Percentiles rank a stretch among this genome's conserved stretches.
Conservation (phyloP, 2,888 invertebrate genomes). For the Macrosiphum euphorbiae region DNA sequence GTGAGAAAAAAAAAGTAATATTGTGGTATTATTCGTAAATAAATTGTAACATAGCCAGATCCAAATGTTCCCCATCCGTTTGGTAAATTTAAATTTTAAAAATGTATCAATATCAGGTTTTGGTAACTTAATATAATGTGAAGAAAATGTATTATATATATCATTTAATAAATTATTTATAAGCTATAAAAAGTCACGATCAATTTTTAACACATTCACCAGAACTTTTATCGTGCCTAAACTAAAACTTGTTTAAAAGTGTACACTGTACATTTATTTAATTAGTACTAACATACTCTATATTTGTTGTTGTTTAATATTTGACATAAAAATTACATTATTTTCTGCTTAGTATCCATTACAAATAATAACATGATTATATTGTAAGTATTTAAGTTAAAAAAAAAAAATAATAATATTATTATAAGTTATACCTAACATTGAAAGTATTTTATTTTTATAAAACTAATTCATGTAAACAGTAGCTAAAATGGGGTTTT, state of each 20-base stretch:
- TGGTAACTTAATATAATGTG: background rate
- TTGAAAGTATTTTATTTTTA: background rate
- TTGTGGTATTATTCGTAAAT: background rate
- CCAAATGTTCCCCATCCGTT: background rate
- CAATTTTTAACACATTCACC: background rate
- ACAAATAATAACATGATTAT: background rate
- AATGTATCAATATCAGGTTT: background rate
- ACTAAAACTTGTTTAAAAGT: background rate
- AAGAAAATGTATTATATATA: background rate
- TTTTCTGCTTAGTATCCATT: background rate
- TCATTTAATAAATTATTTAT: background rate
- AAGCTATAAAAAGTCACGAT: background rate
- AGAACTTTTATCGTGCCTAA: background rate
- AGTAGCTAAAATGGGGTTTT: background rate
- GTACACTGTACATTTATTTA: background rate
- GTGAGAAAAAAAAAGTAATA: background rate
- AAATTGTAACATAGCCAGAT: background rate
- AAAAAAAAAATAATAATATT: background rate
- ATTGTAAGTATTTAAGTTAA: background rate
- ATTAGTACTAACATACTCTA: background rate
- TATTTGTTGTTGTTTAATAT: background rate
- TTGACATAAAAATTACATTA: background rate
- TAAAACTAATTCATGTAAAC: background rate
- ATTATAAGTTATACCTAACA: too few species aligned
- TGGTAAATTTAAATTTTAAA: background rate